phyloP scores from a whole-genome alignment of 2,113 vertebrate genomes.

The Gila orcuttii region DNA sequence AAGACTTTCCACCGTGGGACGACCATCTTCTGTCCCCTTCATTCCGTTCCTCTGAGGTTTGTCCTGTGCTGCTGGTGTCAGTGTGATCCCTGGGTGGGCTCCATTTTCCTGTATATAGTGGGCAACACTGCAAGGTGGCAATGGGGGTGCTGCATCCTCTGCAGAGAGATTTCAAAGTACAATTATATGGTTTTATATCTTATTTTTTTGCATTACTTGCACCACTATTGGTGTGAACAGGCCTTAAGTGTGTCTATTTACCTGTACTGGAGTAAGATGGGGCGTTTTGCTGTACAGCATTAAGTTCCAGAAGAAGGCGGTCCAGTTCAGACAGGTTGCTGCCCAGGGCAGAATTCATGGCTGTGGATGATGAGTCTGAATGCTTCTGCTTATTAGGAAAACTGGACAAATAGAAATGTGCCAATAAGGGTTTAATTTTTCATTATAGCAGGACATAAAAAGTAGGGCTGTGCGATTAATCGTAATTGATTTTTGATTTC shows the following conservation, averaged over 20 bases:
- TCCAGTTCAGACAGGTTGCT: constrained; percentile 96
- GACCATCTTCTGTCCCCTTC: constrained; percentile 83
- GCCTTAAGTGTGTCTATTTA: constrained; percentile 56
- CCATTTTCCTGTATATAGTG: constrained; percentile 85
- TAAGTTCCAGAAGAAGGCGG: constrained; percentile 92
- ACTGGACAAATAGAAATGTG: constrained; percentile 69
- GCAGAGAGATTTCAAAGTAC: constrained; percentile 31
- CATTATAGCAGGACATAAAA: not conserved
- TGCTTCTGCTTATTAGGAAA: constrained; percentile 98
- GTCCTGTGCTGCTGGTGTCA: constrained; percentile 79
- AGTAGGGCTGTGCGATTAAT: too few relatives aligned
- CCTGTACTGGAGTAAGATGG: constrained; percentile 84
- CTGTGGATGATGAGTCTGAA: constrained; percentile 83
- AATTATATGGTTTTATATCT: not conserved
- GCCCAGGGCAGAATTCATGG: constrained; percentile 90
- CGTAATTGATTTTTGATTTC: too few relatives aligned
- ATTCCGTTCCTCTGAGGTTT: constrained; percentile 87
- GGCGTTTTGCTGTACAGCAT: constrained; percentile 90
- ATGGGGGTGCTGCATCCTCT: constrained; percentile 77
- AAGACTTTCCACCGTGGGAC: constrained; percentile 91
- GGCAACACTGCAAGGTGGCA: constrained; percentile 78
- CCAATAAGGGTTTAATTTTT: not conserved
- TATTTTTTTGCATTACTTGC: too few relatives aligned
- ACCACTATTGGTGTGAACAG: too few relatives aligned
- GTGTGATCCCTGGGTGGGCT: constrained; percentile 73